phyloP scores from a whole-genome alignment of 1,140 invertebrate genomes.

The Aphelenchoides fujianensis region DNA sequence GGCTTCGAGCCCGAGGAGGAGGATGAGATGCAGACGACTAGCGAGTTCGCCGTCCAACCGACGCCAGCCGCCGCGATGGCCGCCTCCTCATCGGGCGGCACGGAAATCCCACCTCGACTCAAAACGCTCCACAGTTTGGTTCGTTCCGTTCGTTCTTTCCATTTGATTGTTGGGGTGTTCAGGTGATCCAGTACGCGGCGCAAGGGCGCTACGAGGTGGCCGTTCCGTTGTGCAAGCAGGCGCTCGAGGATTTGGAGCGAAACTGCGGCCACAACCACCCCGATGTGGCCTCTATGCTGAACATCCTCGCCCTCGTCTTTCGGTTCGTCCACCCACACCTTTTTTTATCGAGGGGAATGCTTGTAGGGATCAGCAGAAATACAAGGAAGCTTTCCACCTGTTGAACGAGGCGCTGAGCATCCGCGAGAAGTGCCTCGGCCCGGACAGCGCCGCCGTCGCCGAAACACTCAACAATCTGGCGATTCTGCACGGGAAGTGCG shows the following conservation, averaged over 20 bases:
- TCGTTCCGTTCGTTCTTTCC: no score
- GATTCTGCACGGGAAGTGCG: slow-evolving; percentile 95
- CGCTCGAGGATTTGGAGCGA: slow-evolving; percentile 93
- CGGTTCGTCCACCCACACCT: slow-evolving; percentile 94
- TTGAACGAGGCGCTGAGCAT: slow-evolving; percentile 93
- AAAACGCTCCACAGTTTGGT: slow-evolving; percentile 88
- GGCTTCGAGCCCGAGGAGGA: slow-evolving; percentile 34
- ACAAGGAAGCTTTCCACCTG: slow-evolving; percentile 94
- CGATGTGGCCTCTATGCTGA: slow-evolving; percentile 98
- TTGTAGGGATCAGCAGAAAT: slow-evolving; percentile 95
- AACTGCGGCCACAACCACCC: slow-evolving; percentile 96
- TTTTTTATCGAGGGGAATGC: slow-evolving; percentile 95
- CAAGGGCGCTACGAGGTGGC: slow-evolving; percentile 92
- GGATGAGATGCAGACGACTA: neutral
- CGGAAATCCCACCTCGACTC: slow-evolving; percentile 87
- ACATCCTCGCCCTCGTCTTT: slow-evolving; percentile 94
- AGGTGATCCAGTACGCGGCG: slow-evolving; percentile 86
- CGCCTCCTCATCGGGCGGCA: slow-evolving; percentile 70
- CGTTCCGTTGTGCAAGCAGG: slow-evolving; percentile 95
- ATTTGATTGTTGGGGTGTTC: no score
- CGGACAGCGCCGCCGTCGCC: slow-evolving; percentile 93
- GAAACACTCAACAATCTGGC: slow-evolving; percentile 93
- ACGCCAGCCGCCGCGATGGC: slow-evolving; percentile 6
- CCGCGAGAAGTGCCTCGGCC: slow-evolving; percentile 90
- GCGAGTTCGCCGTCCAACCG: neutral